Evolutionary conservation across 2,113 vertebrate genomes (phyloP), one percentile per base, ranked within the genome.

Genomic region (Anas platyrhynchos): DNA sequence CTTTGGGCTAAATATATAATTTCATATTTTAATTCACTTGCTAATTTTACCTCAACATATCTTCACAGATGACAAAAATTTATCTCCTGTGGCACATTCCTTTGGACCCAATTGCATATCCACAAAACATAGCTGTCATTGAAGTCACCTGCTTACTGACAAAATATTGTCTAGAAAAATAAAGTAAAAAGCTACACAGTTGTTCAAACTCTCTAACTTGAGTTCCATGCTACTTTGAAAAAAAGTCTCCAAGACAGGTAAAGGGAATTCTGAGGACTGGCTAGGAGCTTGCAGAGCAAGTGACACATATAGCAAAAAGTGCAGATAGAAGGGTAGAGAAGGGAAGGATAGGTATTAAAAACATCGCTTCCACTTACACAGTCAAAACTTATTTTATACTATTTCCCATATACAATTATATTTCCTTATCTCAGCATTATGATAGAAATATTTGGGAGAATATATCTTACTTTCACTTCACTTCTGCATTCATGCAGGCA

Each of bases 21-120:
- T 76, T 48, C 23, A 3, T 90, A 58, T 86, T 88, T 93, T 88
- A 59, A 67, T 65, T 44, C 18, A 23, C 22, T 86, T 89, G 66
- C 25, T 94, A 91, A 92, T 95, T 96, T 94, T 93, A 94, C 43
- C 84, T 76, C 81, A 78, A 88, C 72, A 82, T 65, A 55, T 21
- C 81, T 61, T 89, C 77, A 86, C 75, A 95, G 83, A 89, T 55
- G 62, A 94, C 65, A 95, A 85, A 89, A 85, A 83, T 83, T 61
- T 77, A 94, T 91, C 69, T 95, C 91, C 78, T 63, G 36, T 73
- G 92, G 78, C 48, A 91, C 59, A 54, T 92, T 92, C 43, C 41
- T 96, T 46, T 9, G 1, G 86, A 55, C 54, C 83, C 79, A 62
- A 91, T 8, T 93, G 29, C 48, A 44, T 32, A 87, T 23, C 86